Evolutionary conservation across 2,888 invertebrate genomes (phyloP), one percentile per base, ranked within the genome.

Genomic region (Drosophila kokeensis): DNA sequence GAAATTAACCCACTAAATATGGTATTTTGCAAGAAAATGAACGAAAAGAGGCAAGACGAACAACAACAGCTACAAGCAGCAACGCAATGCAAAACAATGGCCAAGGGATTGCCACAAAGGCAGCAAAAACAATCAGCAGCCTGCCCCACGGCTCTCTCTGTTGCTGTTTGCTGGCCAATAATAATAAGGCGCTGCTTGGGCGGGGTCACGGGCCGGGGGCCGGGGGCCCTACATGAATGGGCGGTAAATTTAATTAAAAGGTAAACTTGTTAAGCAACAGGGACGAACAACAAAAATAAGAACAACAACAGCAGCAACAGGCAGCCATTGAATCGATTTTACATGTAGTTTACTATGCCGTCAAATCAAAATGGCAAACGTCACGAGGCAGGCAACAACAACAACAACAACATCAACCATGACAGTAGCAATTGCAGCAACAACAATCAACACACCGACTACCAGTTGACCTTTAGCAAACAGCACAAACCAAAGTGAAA

Each of bases 191-290:
- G 52, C 27, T 45, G 59, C 11, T 32, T 32, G 52, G 45, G 15
- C 8, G 45, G 50, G 50, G 18, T 38, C 38, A 21, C 13, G 38
- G n/a, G 24, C 32, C 18, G 34, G 1, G 42, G n/a, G 62, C 21
- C 32, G 21, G 34, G 1, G 42, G n/a, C 64, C 21, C 65, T 55
- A 65, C 77, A 67, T 67, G 67, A 71, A 78, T 78, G 82, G 87
- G 84, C 65, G 70, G 68, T 45, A 76, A 89, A 87, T 89, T 89
- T 85, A 85, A 85, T 85, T 85, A 85, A 89, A 87, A 85, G 84
- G 89, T 84, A 89, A 89, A 84, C 87, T 89, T 80, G 87, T 78
- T 83, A 84, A 71, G 64, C 81, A 77, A 65, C 65, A 65, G 67
- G 48, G 70, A 73, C 62, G 58, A 64, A 10, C 65, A 52, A 13